Conservation (phyloP, 2,888 invertebrate species). For the Acholoe squamosa region DNA sequence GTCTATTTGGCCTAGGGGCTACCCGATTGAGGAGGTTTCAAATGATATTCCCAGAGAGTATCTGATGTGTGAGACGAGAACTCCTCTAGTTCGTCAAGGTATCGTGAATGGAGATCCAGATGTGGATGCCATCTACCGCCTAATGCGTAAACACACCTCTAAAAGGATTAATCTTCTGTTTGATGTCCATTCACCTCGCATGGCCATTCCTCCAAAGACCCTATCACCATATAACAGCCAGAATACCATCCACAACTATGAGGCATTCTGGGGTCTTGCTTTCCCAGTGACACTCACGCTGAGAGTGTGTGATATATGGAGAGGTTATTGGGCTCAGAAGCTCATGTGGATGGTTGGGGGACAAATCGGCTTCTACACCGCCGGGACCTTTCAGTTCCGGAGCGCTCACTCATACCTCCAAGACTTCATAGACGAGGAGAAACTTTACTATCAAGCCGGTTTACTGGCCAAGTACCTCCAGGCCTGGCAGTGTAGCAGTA, state of each 20-base stretch:
- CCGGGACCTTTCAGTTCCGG: constrained; percentile 69
- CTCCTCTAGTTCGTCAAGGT: constrained; percentile 72
- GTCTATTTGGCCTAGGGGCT: constrained; percentile 73
- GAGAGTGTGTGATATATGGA: constrained; percentile 72
- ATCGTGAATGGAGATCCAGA: constrained; percentile 74
- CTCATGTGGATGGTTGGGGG: constrained; percentile 70
- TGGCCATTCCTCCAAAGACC: constrained; percentile 66
- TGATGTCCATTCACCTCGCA: constrained; percentile 69
- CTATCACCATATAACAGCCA: constrained; percentile 72
- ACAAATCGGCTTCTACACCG: constrained; percentile 68
- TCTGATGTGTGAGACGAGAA: constrained; percentile 50
- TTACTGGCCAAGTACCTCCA: constrained; percentile 65
- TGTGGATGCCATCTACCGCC: constrained; percentile 73
- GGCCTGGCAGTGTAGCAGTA: constrained; percentile 65
- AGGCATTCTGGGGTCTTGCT: constrained; percentile 72
- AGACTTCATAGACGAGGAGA: constrained; percentile 69
- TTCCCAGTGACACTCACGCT: constrained; percentile 70
- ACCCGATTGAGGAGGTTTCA: constrained; percentile 70
- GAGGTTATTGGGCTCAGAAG: constrained; percentile 72
- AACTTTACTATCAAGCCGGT: constrained; percentile 68
- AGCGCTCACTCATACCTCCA: constrained; percentile 70
- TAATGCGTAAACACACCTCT: constrained; percentile 66
- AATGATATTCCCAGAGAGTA: constrained; percentile 46
- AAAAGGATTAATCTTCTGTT: constrained; percentile 67
- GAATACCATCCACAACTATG: constrained; percentile 71